Evolutionary conservation across 2,113 vertebrate genomes (phyloP).

Genomic region (Pleuronectes platessa): DNA sequence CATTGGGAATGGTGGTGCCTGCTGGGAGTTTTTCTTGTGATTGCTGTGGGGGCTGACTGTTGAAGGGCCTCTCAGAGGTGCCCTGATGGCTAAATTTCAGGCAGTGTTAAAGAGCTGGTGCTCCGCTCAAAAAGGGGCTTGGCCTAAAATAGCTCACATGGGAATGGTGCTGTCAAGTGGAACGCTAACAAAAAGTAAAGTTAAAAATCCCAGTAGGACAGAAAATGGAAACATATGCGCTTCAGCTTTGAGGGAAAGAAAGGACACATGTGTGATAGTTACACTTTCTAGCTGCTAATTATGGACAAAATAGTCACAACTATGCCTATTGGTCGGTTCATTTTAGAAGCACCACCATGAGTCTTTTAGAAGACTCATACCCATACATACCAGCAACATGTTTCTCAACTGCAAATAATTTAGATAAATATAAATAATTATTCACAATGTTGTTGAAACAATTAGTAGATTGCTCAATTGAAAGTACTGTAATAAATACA

Average conservation of each 20-base stretch:
- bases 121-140: conserved; percentile 37
- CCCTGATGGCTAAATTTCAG: conserved; percentile 54
- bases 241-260: not conserved
- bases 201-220: conserved; percentile 24
- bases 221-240: conserved; percentile 32
- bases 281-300: not conserved
- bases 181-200: conserved; percentile 20
- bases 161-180: conserved; percentile 44
- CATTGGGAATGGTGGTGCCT: conserved; percentile 67
- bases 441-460: not conserved
- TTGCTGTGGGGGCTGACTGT: conserved; percentile 53
- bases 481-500: too few relatives aligned
- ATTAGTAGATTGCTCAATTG: too few relatives aligned
- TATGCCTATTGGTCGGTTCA: not conserved
- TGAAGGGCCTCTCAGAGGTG: conserved; percentile 58
- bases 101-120: conserved; percentile 53
- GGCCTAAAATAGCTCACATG: conserved; percentile 45
- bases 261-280: not conserved
- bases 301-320: not conserved
- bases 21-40: conserved; percentile 66
- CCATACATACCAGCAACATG: not conserved
- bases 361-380: not conserved
- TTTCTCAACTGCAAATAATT: not conserved
- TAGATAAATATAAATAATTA: not conserved
- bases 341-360: not conserved